Percentiles rank a stretch among this genome's conserved stretches.
These are phyloP conservation scores for Lasioglossum baleicum DNA, from an alignment of 1,140 invertebrate species.

Conservation along the genomic window DNA sequence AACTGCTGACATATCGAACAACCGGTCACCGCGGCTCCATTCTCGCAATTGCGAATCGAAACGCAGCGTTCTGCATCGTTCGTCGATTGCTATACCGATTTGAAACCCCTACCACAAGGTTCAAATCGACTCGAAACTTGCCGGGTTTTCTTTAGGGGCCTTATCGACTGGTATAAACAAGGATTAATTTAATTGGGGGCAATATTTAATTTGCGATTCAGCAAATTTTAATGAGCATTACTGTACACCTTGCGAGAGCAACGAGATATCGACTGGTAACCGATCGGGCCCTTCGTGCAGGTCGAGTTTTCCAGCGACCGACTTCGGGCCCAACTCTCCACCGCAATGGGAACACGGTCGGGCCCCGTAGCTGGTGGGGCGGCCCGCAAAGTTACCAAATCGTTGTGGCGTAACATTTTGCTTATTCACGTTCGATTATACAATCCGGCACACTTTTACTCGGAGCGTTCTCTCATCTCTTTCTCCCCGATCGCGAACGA, in stretches of 20 bases:
- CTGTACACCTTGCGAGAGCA: not conserved
- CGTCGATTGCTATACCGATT: too few relatives aligned
- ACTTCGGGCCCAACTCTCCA: constrained; percentile 28
- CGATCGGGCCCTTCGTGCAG: constrained; percentile 33
- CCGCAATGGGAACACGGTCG: constrained; percentile 74
- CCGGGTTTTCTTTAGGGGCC: too few relatives aligned
- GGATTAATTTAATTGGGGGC: too few relatives aligned
- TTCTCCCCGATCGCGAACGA: too few relatives aligned
- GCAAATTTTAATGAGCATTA: not conserved
- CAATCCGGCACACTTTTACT: constrained; percentile 81
- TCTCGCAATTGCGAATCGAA: too few relatives aligned
- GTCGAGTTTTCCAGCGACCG: constrained; percentile 54
- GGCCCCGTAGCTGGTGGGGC: constrained; percentile 53
- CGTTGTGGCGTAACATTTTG: constrained; percentile 80
- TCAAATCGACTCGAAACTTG: too few relatives aligned
- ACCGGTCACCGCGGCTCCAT: too few relatives aligned
- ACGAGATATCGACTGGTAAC: constrained; percentile 31
- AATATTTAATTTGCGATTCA: too few relatives aligned
- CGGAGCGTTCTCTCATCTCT: constrained; percentile 42
- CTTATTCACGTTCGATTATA: constrained; percentile 81
- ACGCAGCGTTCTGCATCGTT: too few relatives aligned
- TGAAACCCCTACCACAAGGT: too few relatives aligned
- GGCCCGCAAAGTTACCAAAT: constrained; percentile 77
- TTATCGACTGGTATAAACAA: too few relatives aligned
- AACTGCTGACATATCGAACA: too few relatives aligned